Evolutionary conservation across 1,140 invertebrate species (phyloP).

Genomic region (Thaumetopoea pityocampa): DNA sequence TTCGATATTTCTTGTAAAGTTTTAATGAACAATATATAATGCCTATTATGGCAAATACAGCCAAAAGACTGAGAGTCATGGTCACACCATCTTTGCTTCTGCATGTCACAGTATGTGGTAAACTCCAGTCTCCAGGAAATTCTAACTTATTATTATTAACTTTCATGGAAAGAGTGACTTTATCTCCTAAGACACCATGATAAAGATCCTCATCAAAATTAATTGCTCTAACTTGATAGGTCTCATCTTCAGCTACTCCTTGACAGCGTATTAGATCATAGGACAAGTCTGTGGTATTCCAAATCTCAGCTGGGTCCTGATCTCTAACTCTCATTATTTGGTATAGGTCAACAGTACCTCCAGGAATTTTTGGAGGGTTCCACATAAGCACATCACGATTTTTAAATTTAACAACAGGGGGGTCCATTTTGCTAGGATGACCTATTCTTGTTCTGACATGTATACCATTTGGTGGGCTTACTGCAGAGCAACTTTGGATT

Average conservation of each 20-base stretch:
- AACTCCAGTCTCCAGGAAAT: slow-evolving; percentile 71
- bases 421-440: slow-evolving; percentile 71
- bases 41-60: slow-evolving; percentile 44
- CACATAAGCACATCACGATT: slow-evolving; percentile 44
- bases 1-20: slow-evolving; percentile 56
- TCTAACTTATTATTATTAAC: slow-evolving; percentile 21
- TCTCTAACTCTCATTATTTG: slow-evolving; percentile 71
- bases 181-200: slow-evolving; percentile 47
- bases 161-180: slow-evolving; percentile 34
- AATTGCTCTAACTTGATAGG: slow-evolving; percentile 61
- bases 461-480: slow-evolving; percentile 55
- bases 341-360: slow-evolving; percentile 80
- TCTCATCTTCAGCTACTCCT: slow-evolving; percentile 41
- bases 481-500: slow-evolving; percentile 73
- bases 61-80: slow-evolving; percentile 49
- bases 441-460: slow-evolving; percentile 78
- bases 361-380: slow-evolving; percentile 77
- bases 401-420: slow-evolving; percentile 68
- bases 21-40: slow-evolving; percentile 52
- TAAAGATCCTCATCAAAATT: slow-evolving; percentile 60
- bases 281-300: slow-evolving; percentile 54
- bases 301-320: slow-evolving; percentile 42
- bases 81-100: slow-evolving; percentile 41
- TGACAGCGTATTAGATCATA: slow-evolving; percentile 42
- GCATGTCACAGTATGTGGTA: slow-evolving; percentile 44